Evolutionary conservation across 2,113 vertebrate genomes (phyloP).

Genomic region (Camelus dromedarius): DNA sequence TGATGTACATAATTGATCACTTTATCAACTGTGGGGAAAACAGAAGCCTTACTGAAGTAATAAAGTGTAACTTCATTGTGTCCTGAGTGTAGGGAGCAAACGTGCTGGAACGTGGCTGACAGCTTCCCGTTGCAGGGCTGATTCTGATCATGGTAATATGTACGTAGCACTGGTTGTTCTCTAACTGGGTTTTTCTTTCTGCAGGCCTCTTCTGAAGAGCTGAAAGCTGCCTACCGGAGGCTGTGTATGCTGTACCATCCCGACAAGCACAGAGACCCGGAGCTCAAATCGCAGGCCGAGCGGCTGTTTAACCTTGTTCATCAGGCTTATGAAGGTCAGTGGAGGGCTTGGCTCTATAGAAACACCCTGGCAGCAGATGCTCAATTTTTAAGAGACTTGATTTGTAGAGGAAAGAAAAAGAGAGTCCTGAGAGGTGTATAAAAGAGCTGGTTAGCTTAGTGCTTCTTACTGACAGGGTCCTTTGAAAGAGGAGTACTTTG

Average conservation of each 20-base stretch:
- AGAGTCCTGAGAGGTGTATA: conserved; percentile 38
- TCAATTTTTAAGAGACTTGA: conserved; percentile 71
- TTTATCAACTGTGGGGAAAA: neutral
- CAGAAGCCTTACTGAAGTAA: neutral
- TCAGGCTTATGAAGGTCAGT: conserved; percentile 97
- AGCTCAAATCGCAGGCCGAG: conserved; percentile 96
- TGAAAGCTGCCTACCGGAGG: conserved; percentile 96
- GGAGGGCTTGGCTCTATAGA: neutral
- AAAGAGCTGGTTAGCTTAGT: conserved; percentile 49
- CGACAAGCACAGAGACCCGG: conserved; percentile 98
- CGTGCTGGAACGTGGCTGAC: neutral
- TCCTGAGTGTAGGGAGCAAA: neutral
- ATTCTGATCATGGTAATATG: conserved; percentile 26
- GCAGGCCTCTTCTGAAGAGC: conserved; percentile 97
- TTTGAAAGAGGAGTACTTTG: conserved; percentile 70
- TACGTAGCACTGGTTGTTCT: neutral
- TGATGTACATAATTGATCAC: neutral
- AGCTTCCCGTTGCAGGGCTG: conserved; percentile 24
- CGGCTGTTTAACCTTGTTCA: conserved; percentile 97
- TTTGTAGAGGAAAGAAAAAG: conserved; percentile 44
- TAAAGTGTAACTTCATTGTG: neutral
- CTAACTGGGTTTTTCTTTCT: conserved; percentile 67
- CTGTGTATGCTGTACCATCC: conserved; percentile 99
- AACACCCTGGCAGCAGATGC: neutral
- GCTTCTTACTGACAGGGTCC: conserved; percentile 59